These are phyloP conservation scores for Bombus affinis DNA, from an alignment of 1,140 invertebrate genomes.

Conservation along the genomic window DNA sequence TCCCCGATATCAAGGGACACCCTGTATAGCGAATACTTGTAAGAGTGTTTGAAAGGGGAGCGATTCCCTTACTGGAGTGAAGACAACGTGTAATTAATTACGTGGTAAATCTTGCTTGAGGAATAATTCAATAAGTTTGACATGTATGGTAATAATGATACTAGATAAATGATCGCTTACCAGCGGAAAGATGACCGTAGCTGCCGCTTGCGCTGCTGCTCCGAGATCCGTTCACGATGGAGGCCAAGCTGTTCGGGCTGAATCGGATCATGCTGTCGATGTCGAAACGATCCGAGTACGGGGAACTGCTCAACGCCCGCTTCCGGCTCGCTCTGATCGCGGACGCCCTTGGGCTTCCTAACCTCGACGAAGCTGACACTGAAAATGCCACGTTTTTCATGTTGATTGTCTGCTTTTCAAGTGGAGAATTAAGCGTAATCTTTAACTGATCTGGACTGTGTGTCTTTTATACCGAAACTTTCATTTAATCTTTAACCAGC, in stretches of 20 bases:
- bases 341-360: constrained; percentile 86
- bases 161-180: constrained; percentile 79
- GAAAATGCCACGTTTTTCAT: constrained; percentile 12
- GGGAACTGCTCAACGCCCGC: constrained; percentile 95
- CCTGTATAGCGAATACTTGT: not conserved
- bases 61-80: not conserved
- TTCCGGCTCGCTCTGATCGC: constrained; percentile 90
- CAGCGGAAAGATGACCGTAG: constrained; percentile 96
- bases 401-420: not conserved
- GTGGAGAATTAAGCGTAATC: not conserved
- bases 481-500: not conserved
- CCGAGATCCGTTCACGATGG: constrained; percentile 94
- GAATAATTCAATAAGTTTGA: constrained; percentile 20
- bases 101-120: not conserved
- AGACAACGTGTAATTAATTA: constrained; percentile 29
- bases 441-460: not conserved
- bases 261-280: constrained; percentile 97
- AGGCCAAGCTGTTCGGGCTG: constrained; percentile 95
- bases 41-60: no score
- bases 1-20: not conserved
- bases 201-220: constrained; percentile 94
- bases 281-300: constrained; percentile 96
- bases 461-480: not conserved
- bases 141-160: constrained; percentile 14
- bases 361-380: constrained; percentile 86